Percentiles rank a stretch among this genome's conserved stretches.
Evolutionary conservation across 2,113 vertebrate genomes (phyloP).

Genomic region (Tichodroma muraria): DNA sequence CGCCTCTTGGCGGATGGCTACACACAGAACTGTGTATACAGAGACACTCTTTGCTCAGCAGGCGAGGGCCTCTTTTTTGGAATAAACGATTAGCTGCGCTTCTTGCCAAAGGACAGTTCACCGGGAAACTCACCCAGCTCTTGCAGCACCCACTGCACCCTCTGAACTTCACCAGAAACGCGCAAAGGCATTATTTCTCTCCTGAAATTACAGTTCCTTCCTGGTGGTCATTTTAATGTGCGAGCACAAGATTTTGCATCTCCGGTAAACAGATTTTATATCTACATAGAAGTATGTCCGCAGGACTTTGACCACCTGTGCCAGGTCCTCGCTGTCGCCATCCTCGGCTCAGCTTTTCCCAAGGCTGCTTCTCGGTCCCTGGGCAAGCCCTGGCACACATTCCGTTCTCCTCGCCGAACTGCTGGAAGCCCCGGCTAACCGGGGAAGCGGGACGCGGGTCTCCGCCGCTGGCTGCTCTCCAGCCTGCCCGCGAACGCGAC

Average conservation of each 20-base stretch:
- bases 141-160: neutral
- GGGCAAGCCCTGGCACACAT: neutral
- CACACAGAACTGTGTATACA: neutral
- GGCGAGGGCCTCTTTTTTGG: conserved; percentile 1
- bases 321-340: neutral
- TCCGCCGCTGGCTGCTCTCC: neutral
- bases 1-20: neutral
- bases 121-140: neutral
- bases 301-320: neutral
- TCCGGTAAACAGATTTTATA: neutral
- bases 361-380: neutral
- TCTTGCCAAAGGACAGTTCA: neutral
- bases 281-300: fast-evolving
- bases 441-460: neutral
- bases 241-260: neutral
- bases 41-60: neutral
- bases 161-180: neutral
- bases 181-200: neutral
- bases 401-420: neutral
- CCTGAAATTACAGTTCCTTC: neutral
- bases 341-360: neutral
- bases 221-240: neutral
- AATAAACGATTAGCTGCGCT: neutral
- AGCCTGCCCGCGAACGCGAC: neutral
- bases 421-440: neutral